These are phyloP conservation scores for Myotis myotis DNA, from an alignment of 2,797 vertebrate genomes.

Conservation along the genomic window DNA sequence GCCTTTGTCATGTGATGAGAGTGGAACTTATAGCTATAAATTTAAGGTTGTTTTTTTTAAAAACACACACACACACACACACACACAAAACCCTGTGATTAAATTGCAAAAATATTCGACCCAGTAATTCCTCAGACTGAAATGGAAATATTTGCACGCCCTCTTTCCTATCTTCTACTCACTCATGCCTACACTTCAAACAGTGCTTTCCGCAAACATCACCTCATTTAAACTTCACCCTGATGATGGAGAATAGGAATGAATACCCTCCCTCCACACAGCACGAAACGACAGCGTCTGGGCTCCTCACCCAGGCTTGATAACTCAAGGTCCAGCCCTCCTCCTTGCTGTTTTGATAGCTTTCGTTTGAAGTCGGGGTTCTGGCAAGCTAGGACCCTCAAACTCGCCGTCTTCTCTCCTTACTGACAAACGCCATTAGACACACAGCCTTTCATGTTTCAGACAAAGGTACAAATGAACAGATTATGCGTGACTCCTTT, in stretches of 20 bases:
- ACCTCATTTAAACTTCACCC: background rate
- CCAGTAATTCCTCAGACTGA: background rate
- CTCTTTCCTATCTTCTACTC: background rate
- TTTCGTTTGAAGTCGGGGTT: background rate
- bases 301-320: background rate
- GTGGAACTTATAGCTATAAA: background rate
- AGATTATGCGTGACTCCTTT: constrained; percentile 15
- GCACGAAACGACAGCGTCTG: background rate
- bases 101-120: background rate
- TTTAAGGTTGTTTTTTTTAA: background rate
- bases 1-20: background rate
- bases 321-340: background rate
- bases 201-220: background rate
- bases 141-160: background rate
- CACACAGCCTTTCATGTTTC: background rate
- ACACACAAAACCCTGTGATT: background rate
- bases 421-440: background rate
- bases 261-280: background rate
- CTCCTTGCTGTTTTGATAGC: background rate
- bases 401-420: background rate
- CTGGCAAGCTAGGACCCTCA: background rate
- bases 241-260: background rate
- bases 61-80: too few relatives aligned
- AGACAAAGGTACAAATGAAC: constrained; percentile 14
- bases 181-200: background rate